Percentiles rank a stretch among this genome's conserved stretches.
These are phyloP conservation scores for Trichopoda pennipes DNA, from an alignment of 2,888 invertebrate species.

Conservation along the genomic window DNA sequence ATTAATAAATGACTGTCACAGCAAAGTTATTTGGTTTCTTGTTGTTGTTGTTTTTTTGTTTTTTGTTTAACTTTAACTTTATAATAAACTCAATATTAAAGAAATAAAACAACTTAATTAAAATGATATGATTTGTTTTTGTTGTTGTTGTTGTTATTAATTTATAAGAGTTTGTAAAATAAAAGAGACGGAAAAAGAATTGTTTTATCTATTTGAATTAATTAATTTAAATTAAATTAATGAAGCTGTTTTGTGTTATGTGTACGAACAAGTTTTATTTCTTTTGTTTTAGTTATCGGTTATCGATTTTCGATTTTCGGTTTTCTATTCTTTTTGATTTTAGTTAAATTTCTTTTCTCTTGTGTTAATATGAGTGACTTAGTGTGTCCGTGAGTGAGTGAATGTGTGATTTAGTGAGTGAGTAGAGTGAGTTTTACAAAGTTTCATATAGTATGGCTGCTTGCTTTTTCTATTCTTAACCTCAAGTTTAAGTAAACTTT, in stretches of 20 bases:
- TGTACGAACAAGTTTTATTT: conserved; percentile 17
- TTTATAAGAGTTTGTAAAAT: neutral
- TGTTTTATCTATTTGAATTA: conserved; percentile 25
- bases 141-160: neutral
- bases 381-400: too few species aligned
- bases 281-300: conserved; percentile 16
- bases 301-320: neutral
- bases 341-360: conserved; percentile 25
- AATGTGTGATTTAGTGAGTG: too few species aligned
- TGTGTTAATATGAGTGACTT: conserved; percentile 14
- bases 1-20: conserved; percentile 57
- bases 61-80: conserved; percentile 16
- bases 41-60: conserved; percentile 50
- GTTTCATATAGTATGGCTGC: conserved; percentile 5
- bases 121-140: conserved; percentile 53
- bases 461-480: neutral
- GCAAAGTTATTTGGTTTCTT: conserved; percentile 68
- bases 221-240: conserved; percentile 7
- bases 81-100: neutral
- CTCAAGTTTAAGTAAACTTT: conserved; percentile 31
- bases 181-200: conserved; percentile 2
- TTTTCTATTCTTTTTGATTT: conserved; percentile 35
- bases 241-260: conserved; percentile 37
- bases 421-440: conserved; percentile 30
- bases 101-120: conserved; percentile 2